phyloP scores from a whole-genome alignment of 2,888 invertebrate species.

The Bedellia somnulentella region DNA sequence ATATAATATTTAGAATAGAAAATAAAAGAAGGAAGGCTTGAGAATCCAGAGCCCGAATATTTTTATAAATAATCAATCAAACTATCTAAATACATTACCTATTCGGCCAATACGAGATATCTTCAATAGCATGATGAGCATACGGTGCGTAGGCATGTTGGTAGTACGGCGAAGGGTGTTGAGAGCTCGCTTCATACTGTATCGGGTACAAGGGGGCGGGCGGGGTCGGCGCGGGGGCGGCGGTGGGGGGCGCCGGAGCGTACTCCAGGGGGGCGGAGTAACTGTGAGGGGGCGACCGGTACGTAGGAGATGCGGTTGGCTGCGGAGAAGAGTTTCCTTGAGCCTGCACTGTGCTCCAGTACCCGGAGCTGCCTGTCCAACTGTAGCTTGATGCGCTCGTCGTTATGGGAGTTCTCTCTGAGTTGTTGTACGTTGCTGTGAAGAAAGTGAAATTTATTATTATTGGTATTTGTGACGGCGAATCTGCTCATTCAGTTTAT shows the following conservation, averaged over 20 bases:
- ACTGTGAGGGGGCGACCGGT: constrained; percentile 47
- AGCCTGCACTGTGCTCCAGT: constrained; percentile 37
- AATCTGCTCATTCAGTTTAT: no score
- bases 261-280: constrained; percentile 48
- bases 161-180: constrained; percentile 48
- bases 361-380: constrained; percentile 40
- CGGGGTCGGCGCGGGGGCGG: constrained; percentile 27
- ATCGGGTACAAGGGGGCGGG: constrained; percentile 42
- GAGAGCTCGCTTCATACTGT: constrained; percentile 40
- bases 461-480: no score
- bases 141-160: constrained; percentile 52
- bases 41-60: no score
- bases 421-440: constrained; percentile 37
- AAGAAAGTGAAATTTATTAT: constrained; percentile 1
- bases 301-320: constrained; percentile 37
- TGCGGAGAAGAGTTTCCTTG: constrained; percentile 37
- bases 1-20: no score
- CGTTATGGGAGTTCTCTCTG: constrained; percentile 30
- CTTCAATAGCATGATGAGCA: constrained; percentile 49
- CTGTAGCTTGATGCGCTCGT: constrained; percentile 33
- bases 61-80: no score
- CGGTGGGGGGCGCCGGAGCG: constrained; percentile 30
- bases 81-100: no score
- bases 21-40: no score
- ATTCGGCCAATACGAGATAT: constrained; percentile 53